These are phyloP conservation scores for Coregonus suidteri DNA, from an alignment of 2,797 vertebrate species.

Conservation along the genomic window DNA sequence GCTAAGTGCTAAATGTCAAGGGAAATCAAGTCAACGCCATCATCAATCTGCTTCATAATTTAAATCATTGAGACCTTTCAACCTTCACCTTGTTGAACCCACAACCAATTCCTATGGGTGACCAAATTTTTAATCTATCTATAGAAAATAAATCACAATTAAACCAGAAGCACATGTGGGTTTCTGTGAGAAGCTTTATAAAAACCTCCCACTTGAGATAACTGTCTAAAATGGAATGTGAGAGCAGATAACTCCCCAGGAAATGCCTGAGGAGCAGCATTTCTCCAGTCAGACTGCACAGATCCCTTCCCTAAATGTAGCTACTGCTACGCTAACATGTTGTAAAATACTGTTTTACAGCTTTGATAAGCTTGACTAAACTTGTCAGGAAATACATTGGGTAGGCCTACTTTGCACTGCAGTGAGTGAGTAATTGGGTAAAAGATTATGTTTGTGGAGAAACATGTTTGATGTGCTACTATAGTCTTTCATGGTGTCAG, in stretches of 20 bases:
- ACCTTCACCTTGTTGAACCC: conserved; percentile 4
- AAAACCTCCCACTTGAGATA: conserved; percentile 67
- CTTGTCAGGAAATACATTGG: not conserved
- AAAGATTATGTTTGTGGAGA: not conserved
- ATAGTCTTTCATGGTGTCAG: not conserved
- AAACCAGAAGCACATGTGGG: conserved; percentile 24
- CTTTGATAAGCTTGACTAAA: conserved; percentile 11
- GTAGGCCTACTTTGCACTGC: not conserved
- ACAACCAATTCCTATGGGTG: not conserved
- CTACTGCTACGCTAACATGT: not conserved
- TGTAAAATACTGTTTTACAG: conserved; percentile 37
- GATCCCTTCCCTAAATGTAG: not conserved
- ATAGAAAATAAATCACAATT: conserved; percentile 32
- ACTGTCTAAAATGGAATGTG: conserved; percentile 63
- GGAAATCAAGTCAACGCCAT: not conserved
- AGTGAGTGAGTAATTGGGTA: not conserved
- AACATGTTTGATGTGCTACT: not conserved
- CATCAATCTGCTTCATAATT: conserved; percentile 17
- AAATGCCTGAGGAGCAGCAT: conserved; percentile 68
- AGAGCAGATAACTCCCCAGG: conserved; percentile 67
- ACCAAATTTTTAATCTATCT: conserved; percentile 30
- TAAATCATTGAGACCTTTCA: conserved; percentile 18
- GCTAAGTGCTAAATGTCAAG: no score
- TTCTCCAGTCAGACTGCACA: conserved; percentile 37
- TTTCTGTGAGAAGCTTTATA: conserved; percentile 22